These are phyloP conservation scores for Microcebus jonahi DNA, from an alignment of 2,113 vertebrate genomes.

Conservation along the genomic window DNA sequence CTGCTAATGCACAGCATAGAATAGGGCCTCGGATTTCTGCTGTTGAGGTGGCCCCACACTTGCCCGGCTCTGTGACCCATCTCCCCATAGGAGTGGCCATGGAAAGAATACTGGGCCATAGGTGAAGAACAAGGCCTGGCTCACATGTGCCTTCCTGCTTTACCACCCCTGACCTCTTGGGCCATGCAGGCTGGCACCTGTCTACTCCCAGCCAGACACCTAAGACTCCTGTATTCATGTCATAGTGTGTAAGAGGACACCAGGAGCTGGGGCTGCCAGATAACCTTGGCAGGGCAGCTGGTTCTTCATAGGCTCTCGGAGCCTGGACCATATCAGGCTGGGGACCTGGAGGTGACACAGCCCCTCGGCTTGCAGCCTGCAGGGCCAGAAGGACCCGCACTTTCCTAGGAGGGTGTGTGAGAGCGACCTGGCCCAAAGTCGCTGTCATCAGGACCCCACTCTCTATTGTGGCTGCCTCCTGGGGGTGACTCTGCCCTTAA, in stretches of 20 bases:
- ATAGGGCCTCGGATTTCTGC: background rate
- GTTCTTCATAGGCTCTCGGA: background rate
- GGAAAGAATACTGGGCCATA: background rate
- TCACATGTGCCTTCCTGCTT: background rate
- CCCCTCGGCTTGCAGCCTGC: background rate
- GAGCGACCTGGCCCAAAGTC: background rate
- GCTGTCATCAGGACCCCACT: background rate
- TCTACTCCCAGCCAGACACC: background rate
- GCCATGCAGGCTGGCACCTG: background rate
- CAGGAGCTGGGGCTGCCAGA: background rate
- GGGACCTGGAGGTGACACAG: background rate
- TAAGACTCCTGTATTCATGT: background rate
- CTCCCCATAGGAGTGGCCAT: background rate
- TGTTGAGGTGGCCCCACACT: background rate
- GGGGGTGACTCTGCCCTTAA: background rate
- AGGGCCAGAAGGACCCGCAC: background rate
- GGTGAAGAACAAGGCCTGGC: background rate
- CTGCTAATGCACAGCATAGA: no score
- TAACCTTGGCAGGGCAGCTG: background rate
- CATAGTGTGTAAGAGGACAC: slow-evolving; percentile 15
- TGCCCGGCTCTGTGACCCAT: background rate
- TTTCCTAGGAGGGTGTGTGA: background rate
- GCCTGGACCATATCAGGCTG: background rate
- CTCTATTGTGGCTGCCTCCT: background rate
- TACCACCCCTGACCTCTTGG: background rate